Evolutionary conservation across 2,113 vertebrate species (phyloP).

Genomic region (Sphyrna mokarran): DNA sequence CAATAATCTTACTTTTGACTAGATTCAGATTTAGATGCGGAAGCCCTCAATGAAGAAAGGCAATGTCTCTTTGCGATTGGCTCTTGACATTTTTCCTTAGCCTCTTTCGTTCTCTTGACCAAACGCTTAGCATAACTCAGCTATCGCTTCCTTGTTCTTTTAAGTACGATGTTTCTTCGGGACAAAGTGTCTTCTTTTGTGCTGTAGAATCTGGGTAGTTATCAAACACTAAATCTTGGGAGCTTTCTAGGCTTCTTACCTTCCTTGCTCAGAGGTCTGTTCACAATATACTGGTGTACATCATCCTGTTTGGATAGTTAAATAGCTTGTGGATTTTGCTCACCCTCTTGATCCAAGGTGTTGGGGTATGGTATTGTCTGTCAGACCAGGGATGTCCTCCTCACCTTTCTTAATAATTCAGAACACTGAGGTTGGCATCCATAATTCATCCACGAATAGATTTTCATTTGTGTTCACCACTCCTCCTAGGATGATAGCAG

Average conservation of each 20-base stretch:
- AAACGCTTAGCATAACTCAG: constrained; percentile 89
- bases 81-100: constrained; percentile 96
- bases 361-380: constrained; percentile 91
- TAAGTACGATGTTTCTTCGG: constrained; percentile 90
- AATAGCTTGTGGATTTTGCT: constrained; percentile 97
- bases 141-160: constrained; percentile 93
- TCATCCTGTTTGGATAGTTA: constrained; percentile 96
- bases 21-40: constrained; percentile 94
- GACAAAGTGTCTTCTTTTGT: constrained; percentile 87
- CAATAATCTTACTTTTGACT: constrained; percentile 82
- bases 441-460: too few species aligned
- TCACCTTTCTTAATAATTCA: constrained; percentile 63
- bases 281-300: constrained; percentile 92
- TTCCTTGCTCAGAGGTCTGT: constrained; percentile 89
- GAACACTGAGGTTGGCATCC: background rate
- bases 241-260: constrained; percentile 96
- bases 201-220: constrained; percentile 88
- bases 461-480: too few species aligned
- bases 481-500: too few species aligned
- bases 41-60: constrained; percentile 92
- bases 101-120: constrained; percentile 98
- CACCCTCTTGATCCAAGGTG: constrained; percentile 87
- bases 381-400: constrained; percentile 94
- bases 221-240: constrained; percentile 97
- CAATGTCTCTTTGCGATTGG: constrained; percentile 94